Evolutionary conservation across 1,140 invertebrate species (phyloP).

Genomic region (Drosophila fuyamai): DNA sequence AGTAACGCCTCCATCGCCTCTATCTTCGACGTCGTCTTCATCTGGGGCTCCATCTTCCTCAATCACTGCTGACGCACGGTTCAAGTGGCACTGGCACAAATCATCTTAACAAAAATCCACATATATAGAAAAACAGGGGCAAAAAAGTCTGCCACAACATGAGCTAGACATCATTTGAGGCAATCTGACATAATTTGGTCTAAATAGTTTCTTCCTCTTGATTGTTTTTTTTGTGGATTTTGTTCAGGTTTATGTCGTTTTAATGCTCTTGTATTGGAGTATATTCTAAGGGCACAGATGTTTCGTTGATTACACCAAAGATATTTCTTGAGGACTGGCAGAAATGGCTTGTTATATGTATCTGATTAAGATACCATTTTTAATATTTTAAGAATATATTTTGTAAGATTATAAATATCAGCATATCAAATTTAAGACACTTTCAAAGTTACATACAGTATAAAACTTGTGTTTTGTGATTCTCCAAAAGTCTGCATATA

Average conservation of each 20-base stretch:
- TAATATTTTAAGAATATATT: too few species aligned
- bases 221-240: conserved; percentile 11
- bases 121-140: conserved; percentile 8
- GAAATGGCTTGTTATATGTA: too few species aligned
- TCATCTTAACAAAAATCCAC: conserved; percentile 42
- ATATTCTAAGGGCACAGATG: not conserved
- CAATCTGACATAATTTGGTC: conserved; percentile 72
- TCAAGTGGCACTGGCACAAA: conserved; percentile 75
- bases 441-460: too few species aligned
- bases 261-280: not conserved
- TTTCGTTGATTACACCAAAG: too few species aligned
- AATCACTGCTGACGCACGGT: conserved; percentile 56
- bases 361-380: too few species aligned
- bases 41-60: conserved; percentile 24
- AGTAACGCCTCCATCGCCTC: conserved; percentile 12
- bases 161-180: conserved; percentile 26
- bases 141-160: conserved; percentile 31
- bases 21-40: conserved; percentile 19
- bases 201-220: conserved; percentile 38
- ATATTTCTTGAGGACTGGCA: too few species aligned
- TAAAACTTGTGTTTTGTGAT: too few species aligned
- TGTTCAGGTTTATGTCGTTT: conserved; percentile 5
- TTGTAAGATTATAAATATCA: too few species aligned
- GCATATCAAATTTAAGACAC: too few species aligned
- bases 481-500: too few species aligned